Conservation (phyloP, 2,113 vertebrate species). For the Scortum barcoo region DNA sequence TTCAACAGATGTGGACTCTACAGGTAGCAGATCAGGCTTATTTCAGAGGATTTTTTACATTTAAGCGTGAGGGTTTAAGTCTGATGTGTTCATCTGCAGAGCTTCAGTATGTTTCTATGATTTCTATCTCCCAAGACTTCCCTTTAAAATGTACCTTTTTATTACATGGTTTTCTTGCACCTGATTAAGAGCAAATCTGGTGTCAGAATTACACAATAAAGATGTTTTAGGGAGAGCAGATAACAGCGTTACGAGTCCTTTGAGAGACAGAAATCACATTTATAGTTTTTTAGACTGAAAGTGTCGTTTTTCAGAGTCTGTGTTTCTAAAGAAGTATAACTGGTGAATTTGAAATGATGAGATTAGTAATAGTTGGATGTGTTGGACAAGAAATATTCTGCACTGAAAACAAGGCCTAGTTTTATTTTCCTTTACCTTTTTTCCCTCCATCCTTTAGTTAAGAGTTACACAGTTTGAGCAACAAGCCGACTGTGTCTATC, state of each 20-base stretch:
- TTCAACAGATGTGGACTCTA: too few relatives aligned
- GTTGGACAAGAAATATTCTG: neutral
- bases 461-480: neutral
- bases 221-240: neutral
- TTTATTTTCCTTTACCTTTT: neutral
- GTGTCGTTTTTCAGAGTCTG: neutral
- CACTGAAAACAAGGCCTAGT: neutral
- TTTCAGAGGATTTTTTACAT: too few relatives aligned
- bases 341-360: neutral
- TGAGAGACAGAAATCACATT: neutral
- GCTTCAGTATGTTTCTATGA: neutral
- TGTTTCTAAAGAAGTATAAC: neutral
- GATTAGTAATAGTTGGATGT: neutral
- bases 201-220: neutral
- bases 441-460: neutral
- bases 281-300: neutral
- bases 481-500: neutral
- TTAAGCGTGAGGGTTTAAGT: too few relatives aligned
- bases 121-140: neutral
- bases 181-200: neutral
- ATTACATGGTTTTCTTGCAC: too few relatives aligned
- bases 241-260: neutral
- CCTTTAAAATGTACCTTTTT: neutral
- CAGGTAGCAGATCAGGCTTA: too few relatives aligned
- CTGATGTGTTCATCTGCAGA: neutral